A percentile compares a stretch with the other conserved stretches of the same genome.
Conservation (phyloP, 1,140 invertebrate species). For the Pseudoatta argentina region DNA sequence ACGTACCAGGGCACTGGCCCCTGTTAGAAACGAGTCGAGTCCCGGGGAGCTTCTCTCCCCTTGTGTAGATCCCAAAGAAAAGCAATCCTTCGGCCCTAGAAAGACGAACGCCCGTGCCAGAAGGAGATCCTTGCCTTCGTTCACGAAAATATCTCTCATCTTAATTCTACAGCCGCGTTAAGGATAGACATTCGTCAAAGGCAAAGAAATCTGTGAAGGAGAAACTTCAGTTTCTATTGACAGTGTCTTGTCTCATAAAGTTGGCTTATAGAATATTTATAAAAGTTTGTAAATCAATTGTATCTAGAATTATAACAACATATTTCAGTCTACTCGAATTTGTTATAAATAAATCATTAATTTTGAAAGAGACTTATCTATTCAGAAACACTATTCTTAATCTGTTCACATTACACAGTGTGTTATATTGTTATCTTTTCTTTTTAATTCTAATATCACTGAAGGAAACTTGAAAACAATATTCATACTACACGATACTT, state of each 20-base stretch:
- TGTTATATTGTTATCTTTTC: background rate
- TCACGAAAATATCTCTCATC: conserved; percentile 11
- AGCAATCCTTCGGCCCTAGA: conserved; percentile 70
- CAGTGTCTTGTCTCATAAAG: background rate
- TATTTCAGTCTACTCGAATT: background rate
- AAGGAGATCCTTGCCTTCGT: conserved; percentile 13
- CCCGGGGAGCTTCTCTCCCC: conserved; percentile 70
- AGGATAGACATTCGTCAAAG: conserved; percentile 1
- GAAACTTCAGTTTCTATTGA: background rate
- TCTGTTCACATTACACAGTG: background rate
- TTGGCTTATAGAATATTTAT: background rate
- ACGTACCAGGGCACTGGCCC: conserved; percentile 84
- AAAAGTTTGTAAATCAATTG: background rate
- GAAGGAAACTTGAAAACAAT: background rate
- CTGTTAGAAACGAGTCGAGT: conserved; percentile 75
- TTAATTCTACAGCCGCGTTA: background rate
- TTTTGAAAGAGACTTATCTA: background rate
- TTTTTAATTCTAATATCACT: background rate
- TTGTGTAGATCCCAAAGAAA: conserved; percentile 67
- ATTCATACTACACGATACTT: background rate
- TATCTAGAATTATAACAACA: background rate
- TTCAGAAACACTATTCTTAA: background rate
- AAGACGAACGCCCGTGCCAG: conserved; percentile 42
- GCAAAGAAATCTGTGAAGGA: background rate
- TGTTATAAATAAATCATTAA: background rate